Evolutionary conservation across 2,888 invertebrate genomes (phyloP).

Genomic region (Cremastinae sp.): DNA sequence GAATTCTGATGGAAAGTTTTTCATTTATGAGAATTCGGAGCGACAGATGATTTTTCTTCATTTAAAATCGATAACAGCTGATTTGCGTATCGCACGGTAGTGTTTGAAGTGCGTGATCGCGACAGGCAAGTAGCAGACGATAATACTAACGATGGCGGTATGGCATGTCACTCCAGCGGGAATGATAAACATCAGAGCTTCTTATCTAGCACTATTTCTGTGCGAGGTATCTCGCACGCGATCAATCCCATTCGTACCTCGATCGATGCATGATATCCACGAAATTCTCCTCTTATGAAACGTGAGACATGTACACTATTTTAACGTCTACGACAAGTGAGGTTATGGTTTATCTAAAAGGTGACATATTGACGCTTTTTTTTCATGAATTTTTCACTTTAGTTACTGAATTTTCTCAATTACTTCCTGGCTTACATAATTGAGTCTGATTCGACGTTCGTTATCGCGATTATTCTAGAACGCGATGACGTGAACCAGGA

Average conservation of each 20-base stretch:
- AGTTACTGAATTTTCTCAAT: background rate
- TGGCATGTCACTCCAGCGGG: conserved; percentile 34
- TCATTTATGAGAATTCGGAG: too few species aligned
- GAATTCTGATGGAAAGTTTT: too few species aligned
- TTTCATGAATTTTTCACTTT: background rate
- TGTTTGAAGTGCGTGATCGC: background rate
- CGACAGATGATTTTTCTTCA: too few species aligned
- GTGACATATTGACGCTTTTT: conserved; percentile 27
- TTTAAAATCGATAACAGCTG: conserved; percentile 38
- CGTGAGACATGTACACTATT: conserved; percentile 11
- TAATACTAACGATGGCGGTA: conserved; percentile 15
- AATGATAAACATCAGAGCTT: conserved; percentile 30
- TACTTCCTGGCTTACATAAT: background rate
- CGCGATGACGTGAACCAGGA: too few species aligned
- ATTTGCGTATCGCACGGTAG: conserved; percentile 7
- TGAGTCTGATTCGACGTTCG: too few species aligned
- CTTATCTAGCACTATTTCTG: conserved; percentile 36
- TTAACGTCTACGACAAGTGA: conserved; percentile 34
- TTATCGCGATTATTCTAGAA: too few species aligned
- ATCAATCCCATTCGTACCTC: conserved; percentile 18
- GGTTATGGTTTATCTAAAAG: conserved; percentile 53
- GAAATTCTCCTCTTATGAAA: background rate
- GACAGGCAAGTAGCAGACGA: conserved; percentile 6
- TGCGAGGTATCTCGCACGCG: conserved; percentile 5
- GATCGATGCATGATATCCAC: conserved; percentile 27